These are phyloP conservation scores for Pelobates fuscus DNA, from an alignment of 2,113 vertebrate species.

Conservation along the genomic window DNA sequence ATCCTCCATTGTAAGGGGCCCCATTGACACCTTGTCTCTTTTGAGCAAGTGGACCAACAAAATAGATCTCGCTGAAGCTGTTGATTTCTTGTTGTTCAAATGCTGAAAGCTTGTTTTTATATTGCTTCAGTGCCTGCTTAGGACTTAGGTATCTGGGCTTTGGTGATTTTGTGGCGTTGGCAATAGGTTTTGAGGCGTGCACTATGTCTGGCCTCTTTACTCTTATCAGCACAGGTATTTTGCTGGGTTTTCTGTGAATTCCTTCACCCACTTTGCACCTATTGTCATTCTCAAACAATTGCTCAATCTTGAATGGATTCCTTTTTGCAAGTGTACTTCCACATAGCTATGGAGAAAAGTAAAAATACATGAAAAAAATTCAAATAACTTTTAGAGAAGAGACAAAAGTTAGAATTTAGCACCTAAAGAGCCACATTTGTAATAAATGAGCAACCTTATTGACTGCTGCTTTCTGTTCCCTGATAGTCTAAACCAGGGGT, in stretches of 20 bases:
- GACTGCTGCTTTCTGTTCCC: too few relatives aligned
- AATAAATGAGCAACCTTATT: too few relatives aligned
- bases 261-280: slow-evolving; percentile 75
- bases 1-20: slow-evolving; percentile 89
- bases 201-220: slow-evolving; percentile 78
- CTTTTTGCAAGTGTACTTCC: slow-evolving; percentile 75
- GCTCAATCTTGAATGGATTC: slow-evolving; percentile 88
- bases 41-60: slow-evolving; percentile 92
- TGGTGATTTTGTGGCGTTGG: slow-evolving; percentile 59
- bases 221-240: slow-evolving; percentile 72
- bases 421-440: too few relatives aligned
- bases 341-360: slow-evolving; percentile 58
- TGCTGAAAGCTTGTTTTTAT: slow-evolving; percentile 82
- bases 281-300: slow-evolving; percentile 88
- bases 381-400: too few relatives aligned
- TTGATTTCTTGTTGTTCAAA: slow-evolving; percentile 90
- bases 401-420: too few relatives aligned
- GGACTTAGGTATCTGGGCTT: slow-evolving; percentile 78
- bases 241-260: slow-evolving; percentile 67
- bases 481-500: too few relatives aligned
- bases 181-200: slow-evolving; percentile 68
- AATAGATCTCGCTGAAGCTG: slow-evolving; percentile 87
- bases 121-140: slow-evolving; percentile 88
- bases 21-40: slow-evolving; percentile 86
- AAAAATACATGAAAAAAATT: too few relatives aligned